These are phyloP conservation scores for Centroberyx gerrardi DNA, from an alignment of 2,797 vertebrate species.

Conservation along the genomic window DNA sequence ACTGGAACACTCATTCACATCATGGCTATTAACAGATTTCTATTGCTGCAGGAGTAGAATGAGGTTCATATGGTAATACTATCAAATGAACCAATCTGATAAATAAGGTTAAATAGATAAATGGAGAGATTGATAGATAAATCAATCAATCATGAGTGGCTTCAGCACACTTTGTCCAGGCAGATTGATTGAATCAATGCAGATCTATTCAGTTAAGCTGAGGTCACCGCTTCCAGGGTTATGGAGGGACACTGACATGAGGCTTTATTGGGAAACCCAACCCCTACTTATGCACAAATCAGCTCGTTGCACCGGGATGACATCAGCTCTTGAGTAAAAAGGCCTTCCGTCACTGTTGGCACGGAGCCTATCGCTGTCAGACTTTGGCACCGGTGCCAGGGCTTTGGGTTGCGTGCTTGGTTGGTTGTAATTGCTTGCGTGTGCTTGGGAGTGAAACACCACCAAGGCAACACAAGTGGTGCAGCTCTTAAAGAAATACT, in stretches of 20 bases:
- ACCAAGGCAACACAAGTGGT: conserved; percentile 16
- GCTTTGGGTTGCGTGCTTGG: conserved; percentile 58
- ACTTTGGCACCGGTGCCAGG: conserved; percentile 75
- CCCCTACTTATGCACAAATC: conserved; percentile 32
- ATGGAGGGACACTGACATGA: conserved; percentile 6
- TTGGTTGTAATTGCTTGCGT: conserved; percentile 63
- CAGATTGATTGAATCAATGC: conserved; percentile 59
- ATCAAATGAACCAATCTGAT: conserved; percentile 40
- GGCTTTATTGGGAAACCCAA: background rate
- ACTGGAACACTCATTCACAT: background rate
- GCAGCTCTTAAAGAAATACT: background rate
- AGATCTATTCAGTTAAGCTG: conserved; percentile 10
- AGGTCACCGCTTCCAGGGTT: conserved; percentile 28
- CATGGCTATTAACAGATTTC: background rate
- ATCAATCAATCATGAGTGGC: conserved; percentile 36
- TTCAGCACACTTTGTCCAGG: conserved; percentile 11
- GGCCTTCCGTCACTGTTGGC: conserved; percentile 78
- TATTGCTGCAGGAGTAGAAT: background rate
- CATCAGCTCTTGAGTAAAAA: conserved; percentile 61
- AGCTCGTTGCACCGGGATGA: conserved; percentile 53
- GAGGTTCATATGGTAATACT: background rate
- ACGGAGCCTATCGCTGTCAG: conserved; percentile 78
- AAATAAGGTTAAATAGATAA: no score
- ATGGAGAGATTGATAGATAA: no score
- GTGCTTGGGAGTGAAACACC: conserved; percentile 55